These are phyloP conservation scores for Nomada goodeniana DNA, from an alignment of 2,888 invertebrate genomes.

Conservation along the genomic window DNA sequence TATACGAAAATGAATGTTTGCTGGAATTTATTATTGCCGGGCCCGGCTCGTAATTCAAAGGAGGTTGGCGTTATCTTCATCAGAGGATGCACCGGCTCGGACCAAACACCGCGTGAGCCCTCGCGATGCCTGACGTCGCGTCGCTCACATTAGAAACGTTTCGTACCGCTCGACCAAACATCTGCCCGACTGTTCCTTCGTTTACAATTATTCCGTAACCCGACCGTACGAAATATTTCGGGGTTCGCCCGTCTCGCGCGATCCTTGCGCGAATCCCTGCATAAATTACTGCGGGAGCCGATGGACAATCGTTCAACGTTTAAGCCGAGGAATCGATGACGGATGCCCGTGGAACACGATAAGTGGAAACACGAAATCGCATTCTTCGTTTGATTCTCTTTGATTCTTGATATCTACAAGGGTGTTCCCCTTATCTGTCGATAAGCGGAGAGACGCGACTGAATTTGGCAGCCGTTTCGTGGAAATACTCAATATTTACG, in stretches of 20 bases:
- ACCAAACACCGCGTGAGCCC: constrained; percentile 76
- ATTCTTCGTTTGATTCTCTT: constrained; percentile 40
- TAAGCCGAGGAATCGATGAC: constrained; percentile 8
- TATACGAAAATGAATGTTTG: constrained; percentile 84
- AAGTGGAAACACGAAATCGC: constrained; percentile 56
- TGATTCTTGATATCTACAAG: constrained; percentile 41
- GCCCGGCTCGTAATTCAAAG: constrained; percentile 83
- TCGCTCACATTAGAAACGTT: constrained; percentile 71
- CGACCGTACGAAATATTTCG: background rate
- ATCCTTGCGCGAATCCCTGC: background rate
- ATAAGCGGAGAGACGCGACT: constrained; percentile 67
- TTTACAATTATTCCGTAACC: background rate
- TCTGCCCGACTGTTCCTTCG: background rate
- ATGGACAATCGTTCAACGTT: too few relatives aligned
- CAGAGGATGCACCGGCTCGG: constrained; percentile 76
- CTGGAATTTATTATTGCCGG: constrained; percentile 84
- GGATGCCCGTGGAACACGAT: background rate
- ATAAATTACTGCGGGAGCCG: background rate
- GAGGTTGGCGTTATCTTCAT: constrained; percentile 84
- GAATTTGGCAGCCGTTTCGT: constrained; percentile 70
- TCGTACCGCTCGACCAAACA: constrained; percentile 25
- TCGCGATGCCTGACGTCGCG: constrained; percentile 63
- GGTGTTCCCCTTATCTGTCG: constrained; percentile 64
- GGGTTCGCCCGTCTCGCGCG: background rate
- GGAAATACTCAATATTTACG: constrained; percentile 72